These are phyloP conservation scores for Molossus molossus DNA, from an alignment of 2,797 vertebrate genomes.

Conservation along the genomic window DNA sequence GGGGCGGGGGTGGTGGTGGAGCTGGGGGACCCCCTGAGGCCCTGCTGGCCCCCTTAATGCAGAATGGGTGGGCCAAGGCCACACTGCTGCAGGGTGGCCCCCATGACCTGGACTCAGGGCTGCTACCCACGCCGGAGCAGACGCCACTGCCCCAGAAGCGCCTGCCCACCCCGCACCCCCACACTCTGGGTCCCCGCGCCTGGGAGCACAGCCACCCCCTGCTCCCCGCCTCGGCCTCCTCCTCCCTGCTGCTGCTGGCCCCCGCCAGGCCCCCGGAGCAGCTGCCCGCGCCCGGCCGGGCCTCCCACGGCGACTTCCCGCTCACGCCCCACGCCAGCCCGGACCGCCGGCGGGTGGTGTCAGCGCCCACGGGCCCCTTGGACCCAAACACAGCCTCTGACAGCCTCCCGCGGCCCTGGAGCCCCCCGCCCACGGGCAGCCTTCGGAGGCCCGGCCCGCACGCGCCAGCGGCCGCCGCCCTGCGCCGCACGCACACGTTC, in stretches of 20 bases:
- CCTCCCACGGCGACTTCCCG: conserved; percentile 93
- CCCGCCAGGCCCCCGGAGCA: conserved; percentile 88
- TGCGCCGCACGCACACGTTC: conserved; percentile 91
- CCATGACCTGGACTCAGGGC: conserved; percentile 95
- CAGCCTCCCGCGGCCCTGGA: conserved; percentile 92
- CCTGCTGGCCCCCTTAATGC: conserved; percentile 93
- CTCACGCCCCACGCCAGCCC: conserved; percentile 94
- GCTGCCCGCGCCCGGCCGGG: conserved; percentile 87
- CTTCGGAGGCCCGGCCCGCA: conserved; percentile 93
- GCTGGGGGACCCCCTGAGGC: conserved; percentile 91
- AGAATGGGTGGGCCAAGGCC: conserved; percentile 96
- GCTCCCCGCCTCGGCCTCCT: conserved; percentile 89
- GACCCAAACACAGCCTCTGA: conserved; percentile 92
- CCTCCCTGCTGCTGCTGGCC: conserved; percentile 93
- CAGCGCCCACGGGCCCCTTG: conserved; percentile 94
- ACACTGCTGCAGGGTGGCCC: conserved; percentile 87
- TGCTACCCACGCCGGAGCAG: conserved; percentile 97
- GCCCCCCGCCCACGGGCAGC: conserved; percentile 92
- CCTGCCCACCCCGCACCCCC: conserved; percentile 85
- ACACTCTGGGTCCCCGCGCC: conserved; percentile 88
- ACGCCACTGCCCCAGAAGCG: conserved; percentile 97
- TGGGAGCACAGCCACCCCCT: conserved; percentile 95
- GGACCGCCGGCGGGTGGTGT: conserved; percentile 95
- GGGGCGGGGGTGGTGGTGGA: conserved; percentile 84
- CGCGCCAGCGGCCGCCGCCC: conserved; percentile 83